Evolutionary conservation across 2,113 vertebrate species (phyloP).

Genomic region (Carassius gibelio): DNA sequence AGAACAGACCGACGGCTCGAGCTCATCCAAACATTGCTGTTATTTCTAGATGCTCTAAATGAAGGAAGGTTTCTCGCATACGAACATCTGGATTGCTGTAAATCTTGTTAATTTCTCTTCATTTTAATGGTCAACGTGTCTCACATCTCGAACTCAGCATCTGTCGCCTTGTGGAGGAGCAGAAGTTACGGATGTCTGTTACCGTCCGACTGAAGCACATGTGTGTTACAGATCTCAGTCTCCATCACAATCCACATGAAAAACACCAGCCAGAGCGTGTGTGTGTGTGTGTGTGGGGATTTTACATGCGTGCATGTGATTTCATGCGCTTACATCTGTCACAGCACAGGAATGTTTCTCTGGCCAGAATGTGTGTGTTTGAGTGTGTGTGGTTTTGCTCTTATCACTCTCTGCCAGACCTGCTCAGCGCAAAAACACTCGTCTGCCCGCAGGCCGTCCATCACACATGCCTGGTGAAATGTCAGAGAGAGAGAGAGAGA

Average conservation of each 20-base stretch:
- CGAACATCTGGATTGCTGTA: neutral
- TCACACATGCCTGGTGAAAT: conserved; percentile 72
- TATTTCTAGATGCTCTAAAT: neutral
- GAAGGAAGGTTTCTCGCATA: neutral
- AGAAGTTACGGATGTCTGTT: neutral
- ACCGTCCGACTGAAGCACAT: too few relatives aligned
- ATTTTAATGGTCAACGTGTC: neutral
- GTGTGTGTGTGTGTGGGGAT: neutral
- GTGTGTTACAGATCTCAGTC: neutral
- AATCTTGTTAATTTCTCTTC: neutral
- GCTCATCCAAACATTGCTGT: neutral
- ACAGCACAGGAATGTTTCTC: too few relatives aligned
- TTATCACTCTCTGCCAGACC: conserved; percentile 77
- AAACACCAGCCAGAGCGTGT: neutral
- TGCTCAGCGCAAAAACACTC: conserved; percentile 68
- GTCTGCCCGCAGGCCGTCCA: conserved; percentile 76
- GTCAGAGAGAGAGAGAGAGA: conserved; percentile 56
- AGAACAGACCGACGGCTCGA: neutral
- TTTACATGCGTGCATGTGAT: too few relatives aligned
- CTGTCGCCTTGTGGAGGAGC: neutral
- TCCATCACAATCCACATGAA: too few relatives aligned
- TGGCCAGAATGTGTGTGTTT: too few relatives aligned
- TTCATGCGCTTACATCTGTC: too few relatives aligned
- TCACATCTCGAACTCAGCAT: neutral
- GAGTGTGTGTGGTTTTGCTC: conserved; percentile 29